These are phyloP conservation scores for Lypha dubia DNA, from an alignment of 2,888 invertebrate species.

Conservation along the genomic window DNA sequence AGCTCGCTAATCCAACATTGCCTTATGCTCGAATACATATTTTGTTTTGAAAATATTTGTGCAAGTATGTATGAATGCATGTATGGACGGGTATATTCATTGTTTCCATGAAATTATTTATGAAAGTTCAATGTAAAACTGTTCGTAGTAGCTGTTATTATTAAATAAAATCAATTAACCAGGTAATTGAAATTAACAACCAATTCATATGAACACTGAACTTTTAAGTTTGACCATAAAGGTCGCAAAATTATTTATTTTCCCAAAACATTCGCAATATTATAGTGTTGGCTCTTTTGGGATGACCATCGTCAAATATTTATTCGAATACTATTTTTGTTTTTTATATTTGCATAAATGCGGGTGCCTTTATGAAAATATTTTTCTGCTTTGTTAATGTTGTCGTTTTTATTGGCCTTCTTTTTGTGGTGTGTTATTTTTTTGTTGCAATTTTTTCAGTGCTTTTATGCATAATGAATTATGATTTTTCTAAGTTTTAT, in stretches of 20 bases:
- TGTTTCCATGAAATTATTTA: no score
- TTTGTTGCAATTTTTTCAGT: neutral
- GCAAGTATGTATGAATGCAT: no score
- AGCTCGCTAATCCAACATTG: neutral
- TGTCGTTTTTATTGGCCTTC: conserved; percentile 66
- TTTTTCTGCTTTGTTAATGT: conserved; percentile 43
- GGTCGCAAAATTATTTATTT: no score
- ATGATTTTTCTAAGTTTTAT: conserved; percentile 68
- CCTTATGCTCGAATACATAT: neutral
- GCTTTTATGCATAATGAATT: conserved; percentile 65
- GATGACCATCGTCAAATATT: neutral
- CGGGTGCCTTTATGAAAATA: conserved; percentile 45
- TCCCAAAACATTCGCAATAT: neutral
- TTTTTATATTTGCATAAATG: conserved; percentile 23
- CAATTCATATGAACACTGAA: no score
- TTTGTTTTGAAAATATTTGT: no score
- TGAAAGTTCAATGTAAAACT: no score
- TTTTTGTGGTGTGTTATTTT: conserved; percentile 11
- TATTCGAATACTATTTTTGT: neutral
- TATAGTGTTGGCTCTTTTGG: neutral
- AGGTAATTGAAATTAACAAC: no score
- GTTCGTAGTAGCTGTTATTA: no score
- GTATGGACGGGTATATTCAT: no score
- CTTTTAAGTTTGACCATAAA: no score
- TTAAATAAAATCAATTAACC: no score